A percentile compares a stretch with the other conserved stretches of the same genome.
Conservation (phyloP, 2,888 invertebrate species). For the Rotaria macrura region DNA sequence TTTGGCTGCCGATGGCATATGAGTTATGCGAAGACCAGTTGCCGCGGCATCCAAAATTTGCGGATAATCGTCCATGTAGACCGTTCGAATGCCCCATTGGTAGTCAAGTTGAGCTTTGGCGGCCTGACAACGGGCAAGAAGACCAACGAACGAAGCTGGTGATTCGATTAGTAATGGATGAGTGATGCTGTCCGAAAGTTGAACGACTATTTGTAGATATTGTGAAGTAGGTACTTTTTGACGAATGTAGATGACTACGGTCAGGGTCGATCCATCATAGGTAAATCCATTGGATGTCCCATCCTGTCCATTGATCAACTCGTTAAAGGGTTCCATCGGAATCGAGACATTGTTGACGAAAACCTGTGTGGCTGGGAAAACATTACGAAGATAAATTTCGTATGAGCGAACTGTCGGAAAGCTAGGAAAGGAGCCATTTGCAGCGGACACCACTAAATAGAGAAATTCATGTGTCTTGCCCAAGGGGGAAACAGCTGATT, state of each 20-base stretch:
- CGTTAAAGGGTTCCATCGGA: neutral
- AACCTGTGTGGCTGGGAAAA: neutral
- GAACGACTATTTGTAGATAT: neutral
- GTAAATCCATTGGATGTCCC: neutral
- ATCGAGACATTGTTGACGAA: neutral
- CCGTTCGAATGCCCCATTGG: neutral
- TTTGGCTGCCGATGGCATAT: neutral
- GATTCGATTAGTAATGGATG: neutral
- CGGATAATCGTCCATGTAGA: neutral
- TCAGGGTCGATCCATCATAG: neutral
- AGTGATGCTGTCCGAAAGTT: neutral
- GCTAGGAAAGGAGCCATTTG: neutral
- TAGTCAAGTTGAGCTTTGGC: neutral
- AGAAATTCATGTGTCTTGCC: no score
- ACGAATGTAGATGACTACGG: neutral
- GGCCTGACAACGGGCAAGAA: neutral
- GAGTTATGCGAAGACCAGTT: neutral
- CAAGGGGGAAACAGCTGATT: no score
- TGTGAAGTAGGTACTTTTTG: neutral
- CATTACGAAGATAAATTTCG: neutral
- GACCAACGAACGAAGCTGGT: neutral
- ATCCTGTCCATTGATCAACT: neutral
- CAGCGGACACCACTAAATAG: neutral
- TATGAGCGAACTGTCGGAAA: neutral
- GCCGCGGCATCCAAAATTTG: neutral